Evolutionary conservation across 2,888 invertebrate genomes (phyloP).

Genomic region (Platycheirus albimanus): DNA sequence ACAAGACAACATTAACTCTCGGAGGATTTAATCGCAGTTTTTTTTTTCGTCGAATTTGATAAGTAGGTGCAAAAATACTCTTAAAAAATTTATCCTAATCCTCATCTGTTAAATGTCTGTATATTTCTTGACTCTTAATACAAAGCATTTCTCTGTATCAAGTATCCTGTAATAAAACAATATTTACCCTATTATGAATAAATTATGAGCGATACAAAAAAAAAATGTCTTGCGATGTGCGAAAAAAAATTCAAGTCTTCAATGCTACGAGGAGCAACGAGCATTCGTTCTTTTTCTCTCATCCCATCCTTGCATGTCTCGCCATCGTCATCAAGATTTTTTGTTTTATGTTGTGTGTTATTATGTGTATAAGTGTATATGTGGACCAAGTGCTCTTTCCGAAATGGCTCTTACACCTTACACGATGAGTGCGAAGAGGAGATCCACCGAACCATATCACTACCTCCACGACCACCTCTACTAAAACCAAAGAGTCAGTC

Average conservation of each 20-base stretch:
- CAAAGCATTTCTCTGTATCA: too few species aligned
- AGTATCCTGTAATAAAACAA: too few species aligned
- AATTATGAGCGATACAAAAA: too few species aligned
- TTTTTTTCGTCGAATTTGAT: too few species aligned
- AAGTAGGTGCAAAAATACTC: too few species aligned
- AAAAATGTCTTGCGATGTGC: too few species aligned
- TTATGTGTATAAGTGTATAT: constrained; percentile 43
- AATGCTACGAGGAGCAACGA: too few species aligned
- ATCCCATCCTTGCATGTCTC: constrained; percentile 50
- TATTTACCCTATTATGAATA: not conserved
- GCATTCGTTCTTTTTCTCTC: constrained; percentile 32
- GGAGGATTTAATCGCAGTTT: too few species aligned
- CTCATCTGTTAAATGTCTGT: too few species aligned
- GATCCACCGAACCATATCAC: constrained; percentile 51
- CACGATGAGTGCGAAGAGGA: constrained; percentile 70
- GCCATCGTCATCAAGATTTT: constrained; percentile 38
- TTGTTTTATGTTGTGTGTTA: constrained; percentile 24
- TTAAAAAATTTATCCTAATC: too few species aligned
- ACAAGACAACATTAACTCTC: too few species aligned
- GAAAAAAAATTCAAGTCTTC: constrained; percentile 67
- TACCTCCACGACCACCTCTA: constrained; percentile 12
- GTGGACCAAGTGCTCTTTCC: constrained; percentile 70
- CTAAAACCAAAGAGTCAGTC: constrained; percentile 5
- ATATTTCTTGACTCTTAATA: too few species aligned
- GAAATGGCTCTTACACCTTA: constrained; percentile 73